phyloP scores from a whole-genome alignment of 1,140 invertebrate species.

The Cecropterus lyciades region DNA sequence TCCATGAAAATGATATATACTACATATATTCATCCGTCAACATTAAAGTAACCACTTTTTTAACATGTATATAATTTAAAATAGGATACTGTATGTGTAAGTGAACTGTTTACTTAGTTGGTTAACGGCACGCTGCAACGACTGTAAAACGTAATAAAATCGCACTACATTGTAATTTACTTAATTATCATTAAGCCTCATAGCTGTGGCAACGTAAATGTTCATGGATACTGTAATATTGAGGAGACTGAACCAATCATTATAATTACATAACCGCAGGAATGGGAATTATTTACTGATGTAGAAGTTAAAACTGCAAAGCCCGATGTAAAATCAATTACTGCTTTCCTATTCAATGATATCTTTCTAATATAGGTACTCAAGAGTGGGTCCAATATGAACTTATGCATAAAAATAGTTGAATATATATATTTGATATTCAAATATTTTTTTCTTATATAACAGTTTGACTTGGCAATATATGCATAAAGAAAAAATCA shows the following conservation, averaged over 20 bases:
- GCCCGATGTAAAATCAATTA: too few species aligned
- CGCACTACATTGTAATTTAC: neutral
- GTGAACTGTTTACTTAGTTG: neutral
- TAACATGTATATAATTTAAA: neutral
- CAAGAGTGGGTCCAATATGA: too few species aligned
- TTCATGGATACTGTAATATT: conserved; percentile 5
- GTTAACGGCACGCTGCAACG: conserved; percentile 8
- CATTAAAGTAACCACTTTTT: neutral
- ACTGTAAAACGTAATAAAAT: conserved; percentile 9
- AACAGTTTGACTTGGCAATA: too few species aligned
- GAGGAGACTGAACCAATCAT: neutral
- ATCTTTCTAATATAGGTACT: too few species aligned
- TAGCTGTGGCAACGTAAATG: conserved; percentile 12
- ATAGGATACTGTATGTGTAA: neutral
- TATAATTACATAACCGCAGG: neutral
- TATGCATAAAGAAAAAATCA: too few species aligned
- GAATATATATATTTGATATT: too few species aligned
- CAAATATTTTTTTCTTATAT: too few species aligned
- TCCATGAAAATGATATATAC: too few species aligned
- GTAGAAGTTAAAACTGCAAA: too few species aligned
- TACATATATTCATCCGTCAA: neutral
- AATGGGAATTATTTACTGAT: conserved; percentile 1
- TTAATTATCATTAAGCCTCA: conserved; percentile 7
- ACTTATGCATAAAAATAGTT: too few species aligned
- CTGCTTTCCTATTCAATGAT: too few species aligned